phyloP scores from a whole-genome alignment of 2,797 vertebrate genomes.

The Eidolon dupreanum region DNA sequence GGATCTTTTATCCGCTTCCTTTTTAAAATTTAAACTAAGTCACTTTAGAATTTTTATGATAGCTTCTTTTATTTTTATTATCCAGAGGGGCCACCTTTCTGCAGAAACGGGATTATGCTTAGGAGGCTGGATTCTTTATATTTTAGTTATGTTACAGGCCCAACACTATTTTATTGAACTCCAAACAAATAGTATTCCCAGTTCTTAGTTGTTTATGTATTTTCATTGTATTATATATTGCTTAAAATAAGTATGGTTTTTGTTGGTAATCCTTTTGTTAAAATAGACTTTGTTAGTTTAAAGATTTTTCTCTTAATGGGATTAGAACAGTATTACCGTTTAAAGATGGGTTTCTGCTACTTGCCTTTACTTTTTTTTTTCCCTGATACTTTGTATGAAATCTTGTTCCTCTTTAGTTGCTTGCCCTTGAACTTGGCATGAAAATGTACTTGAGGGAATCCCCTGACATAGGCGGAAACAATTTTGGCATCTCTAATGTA shows the following conservation, averaged over 20 bases:
- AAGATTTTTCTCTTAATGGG: not conserved
- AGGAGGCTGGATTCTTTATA: not conserved
- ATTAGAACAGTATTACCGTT: not conserved
- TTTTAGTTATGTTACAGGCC: conserved; percentile 23
- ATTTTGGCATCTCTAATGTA: not conserved
- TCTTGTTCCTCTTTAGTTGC: not conserved
- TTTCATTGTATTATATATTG: not conserved
- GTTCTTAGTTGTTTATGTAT: conserved; percentile 36
- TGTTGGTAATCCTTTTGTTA: conserved; percentile 17
- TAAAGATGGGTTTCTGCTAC: not conserved
- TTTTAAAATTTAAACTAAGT: not conserved
- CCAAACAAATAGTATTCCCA: not conserved
- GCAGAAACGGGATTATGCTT: not conserved
- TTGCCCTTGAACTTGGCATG: not conserved
- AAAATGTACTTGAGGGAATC: not conserved
- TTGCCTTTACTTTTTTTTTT: not conserved
- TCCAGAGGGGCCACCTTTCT: not conserved
- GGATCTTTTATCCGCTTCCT: conserved; percentile 45
- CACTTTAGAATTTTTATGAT: conserved; percentile 12
- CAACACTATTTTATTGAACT: conserved; percentile 34
- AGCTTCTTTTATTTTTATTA: conserved; percentile 29
- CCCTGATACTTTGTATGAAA: not conserved
- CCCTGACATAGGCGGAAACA: not conserved
- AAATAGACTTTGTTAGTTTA: conserved; percentile 35
- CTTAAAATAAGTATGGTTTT: not conserved